Evolutionary conservation across 1,140 invertebrate species (phyloP), one percentile per base, ranked within the genome.

Genomic region (Antheraea pernyi): DNA sequence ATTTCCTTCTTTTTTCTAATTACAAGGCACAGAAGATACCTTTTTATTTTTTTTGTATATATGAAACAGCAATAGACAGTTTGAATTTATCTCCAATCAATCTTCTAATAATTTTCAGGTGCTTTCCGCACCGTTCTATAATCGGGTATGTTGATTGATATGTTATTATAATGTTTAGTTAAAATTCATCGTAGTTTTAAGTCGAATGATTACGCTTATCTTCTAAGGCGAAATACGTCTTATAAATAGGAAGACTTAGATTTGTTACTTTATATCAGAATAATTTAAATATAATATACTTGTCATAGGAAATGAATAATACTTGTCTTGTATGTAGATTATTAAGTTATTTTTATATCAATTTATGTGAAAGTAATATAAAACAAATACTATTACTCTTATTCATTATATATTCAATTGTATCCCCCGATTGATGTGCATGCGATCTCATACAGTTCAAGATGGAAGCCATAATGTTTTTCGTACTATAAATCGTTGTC

Each of bases 191-290:
- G 66, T 86, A 84, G 83, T 74, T 75, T 81, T 86, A 88, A 87
- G 86, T 84, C 73, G 71, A 90, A 88, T 84, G 85, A 90, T 85
- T 88, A 90, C 88, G 86, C 88, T 90, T 90, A 90, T 81, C 74
- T 74, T 72, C 72, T 69, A 81, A 85, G 88, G 84, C 78, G 78
- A 67, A 73, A 22, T 9, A 78, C 77, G 81, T 86, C 86, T 88
- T 88, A 84, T 85, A 84, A 84, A 87, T 89, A 89, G 88, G 46
- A 53, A 53, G 86, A 89, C 86, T 89, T 88, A 81, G 81, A 80
- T 77, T 82, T 87, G 81, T 83, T 86, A 79, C 77, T 79, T 84
- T 86, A 53, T 81, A 82, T 81, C 71, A 78, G 77, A 86, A 86
- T 83, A 86, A 82, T 81, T 80, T 85, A 85, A 85, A 80, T 72